Evolutionary conservation across 2,888 invertebrate genomes (phyloP).

Genomic region (Parelbella ahira): DNA sequence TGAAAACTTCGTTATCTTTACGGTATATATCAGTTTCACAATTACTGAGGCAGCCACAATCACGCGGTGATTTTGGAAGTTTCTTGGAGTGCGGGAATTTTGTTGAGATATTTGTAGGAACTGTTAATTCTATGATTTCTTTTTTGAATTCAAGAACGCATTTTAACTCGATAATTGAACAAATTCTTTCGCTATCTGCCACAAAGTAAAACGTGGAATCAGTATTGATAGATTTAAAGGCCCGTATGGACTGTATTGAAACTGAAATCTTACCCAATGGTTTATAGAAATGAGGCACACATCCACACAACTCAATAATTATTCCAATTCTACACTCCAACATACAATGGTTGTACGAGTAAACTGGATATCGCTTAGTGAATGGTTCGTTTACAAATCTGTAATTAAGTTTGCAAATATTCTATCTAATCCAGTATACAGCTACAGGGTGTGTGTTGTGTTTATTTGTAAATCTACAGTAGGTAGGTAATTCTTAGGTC

Average conservation of each 20-base stretch:
- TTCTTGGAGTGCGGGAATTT: slow-evolving; percentile 35
- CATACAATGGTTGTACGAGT: slow-evolving; percentile 84
- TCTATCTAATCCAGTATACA: too few relatives aligned
- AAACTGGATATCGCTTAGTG: slow-evolving; percentile 80
- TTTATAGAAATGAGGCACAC: slow-evolving; percentile 88
- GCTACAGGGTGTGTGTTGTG: too few relatives aligned
- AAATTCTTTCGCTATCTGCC: slow-evolving; percentile 57
- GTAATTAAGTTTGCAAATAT: slow-evolving; percentile 8
- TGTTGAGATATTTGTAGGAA: slow-evolving; percentile 41
- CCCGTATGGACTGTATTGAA: background rate
- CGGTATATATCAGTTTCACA: slow-evolving; percentile 61
- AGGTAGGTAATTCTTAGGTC: too few relatives aligned
- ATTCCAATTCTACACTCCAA: slow-evolving; percentile 85
- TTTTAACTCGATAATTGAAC: slow-evolving; percentile 52
- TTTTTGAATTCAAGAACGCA: slow-evolving; percentile 54
- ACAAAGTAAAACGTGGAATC: too few relatives aligned
- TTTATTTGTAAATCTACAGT: too few relatives aligned
- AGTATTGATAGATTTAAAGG: background rate
- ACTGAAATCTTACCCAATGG: slow-evolving; percentile 71
- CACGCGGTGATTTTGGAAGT: slow-evolving; percentile 49
- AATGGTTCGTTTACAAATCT: slow-evolving; percentile 61
- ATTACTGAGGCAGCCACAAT: slow-evolving; percentile 58
- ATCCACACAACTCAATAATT: slow-evolving; percentile 82
- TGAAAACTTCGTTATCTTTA: slow-evolving; percentile 50
- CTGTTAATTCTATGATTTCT: slow-evolving; percentile 52